Conservation (phyloP, 2,888 invertebrate genomes). For the Capitulum mitella region DNA sequence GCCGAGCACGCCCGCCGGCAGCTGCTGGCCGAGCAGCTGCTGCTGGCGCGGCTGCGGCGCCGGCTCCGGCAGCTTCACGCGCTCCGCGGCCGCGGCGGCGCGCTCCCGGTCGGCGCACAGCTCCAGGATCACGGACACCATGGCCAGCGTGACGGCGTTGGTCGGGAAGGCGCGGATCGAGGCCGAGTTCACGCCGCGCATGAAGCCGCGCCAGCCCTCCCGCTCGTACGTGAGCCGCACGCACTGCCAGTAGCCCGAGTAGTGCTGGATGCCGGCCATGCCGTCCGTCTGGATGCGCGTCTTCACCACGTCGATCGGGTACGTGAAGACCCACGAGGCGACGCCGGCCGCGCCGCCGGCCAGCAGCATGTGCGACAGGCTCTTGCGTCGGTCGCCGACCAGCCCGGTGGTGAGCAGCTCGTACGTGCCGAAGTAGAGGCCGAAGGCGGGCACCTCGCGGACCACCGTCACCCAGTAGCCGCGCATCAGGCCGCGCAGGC, state of each 20-base stretch:
- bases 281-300: conserved; percentile 64
- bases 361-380: conserved; percentile 59
- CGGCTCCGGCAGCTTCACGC: background rate
- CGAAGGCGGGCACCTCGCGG: conserved; percentile 74
- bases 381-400: conserved; percentile 42
- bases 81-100: background rate
- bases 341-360: conserved; percentile 83
- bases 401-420: conserved; percentile 57
- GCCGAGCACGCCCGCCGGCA: background rate
- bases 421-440: conserved; percentile 76
- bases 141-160: conserved; percentile 85
- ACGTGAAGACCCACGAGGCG: conserved; percentile 74
- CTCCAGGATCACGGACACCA: conserved; percentile 70
- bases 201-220: conserved; percentile 65
- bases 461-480: conserved; percentile 66
- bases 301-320: conserved; percentile 85
- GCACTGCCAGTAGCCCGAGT: conserved; percentile 66
- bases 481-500: conserved; percentile 61
- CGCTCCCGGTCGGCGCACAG: conserved; percentile 37
- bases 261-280: conserved; percentile 47
- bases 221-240: conserved; percentile 56
- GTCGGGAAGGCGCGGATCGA: conserved; percentile 81
- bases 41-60: background rate
- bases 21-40: background rate
- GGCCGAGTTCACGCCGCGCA: conserved; percentile 68